Conservation (phyloP, 92 coral and sea anemone species). For the Palythoa grandiflora region DNA sequence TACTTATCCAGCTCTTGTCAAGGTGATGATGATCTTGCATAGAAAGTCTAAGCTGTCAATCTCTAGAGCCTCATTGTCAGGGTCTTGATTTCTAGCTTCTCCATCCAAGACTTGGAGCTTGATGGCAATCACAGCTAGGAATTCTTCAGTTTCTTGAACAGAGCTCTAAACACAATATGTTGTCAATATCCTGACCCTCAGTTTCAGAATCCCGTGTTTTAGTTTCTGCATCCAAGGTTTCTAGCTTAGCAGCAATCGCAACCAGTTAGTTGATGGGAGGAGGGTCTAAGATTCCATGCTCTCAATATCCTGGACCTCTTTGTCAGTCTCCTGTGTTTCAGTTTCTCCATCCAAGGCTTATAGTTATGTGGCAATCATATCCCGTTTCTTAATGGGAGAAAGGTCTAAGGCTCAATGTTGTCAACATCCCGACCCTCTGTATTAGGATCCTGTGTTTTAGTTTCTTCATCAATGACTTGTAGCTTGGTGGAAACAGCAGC, state of each 20-base stretch:
- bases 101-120: slow-evolving; percentile 11
- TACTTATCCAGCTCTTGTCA: no score
- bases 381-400: no score
- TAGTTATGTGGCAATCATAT: no score
- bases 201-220: not conserved
- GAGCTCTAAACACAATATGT: not conserved
- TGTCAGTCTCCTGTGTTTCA: not conserved
- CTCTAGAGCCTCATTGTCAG: not conserved
- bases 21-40: no score
- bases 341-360: not conserved
- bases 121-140: slow-evolving; percentile 69
- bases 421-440: not conserved
- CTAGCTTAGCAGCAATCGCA: slow-evolving; percentile 75
- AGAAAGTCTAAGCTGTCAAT: not conserved
- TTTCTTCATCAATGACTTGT: slow-evolving; percentile 47
- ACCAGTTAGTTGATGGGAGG: slow-evolving; percentile 87
- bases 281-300: not conserved
- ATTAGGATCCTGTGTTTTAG: not conserved
- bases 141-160: slow-evolving; percentile 82
- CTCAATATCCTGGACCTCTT: not conserved
- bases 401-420: not conserved
- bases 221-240: slow-evolving; percentile 23
- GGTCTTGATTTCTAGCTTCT: not conserved
- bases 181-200: not conserved
- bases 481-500: slow-evolving; percentile 73